Base-by-base conservation (phyloP, 2,113 vertebrate species). In the Calyptommatus sinebrachiatus region DNA sequence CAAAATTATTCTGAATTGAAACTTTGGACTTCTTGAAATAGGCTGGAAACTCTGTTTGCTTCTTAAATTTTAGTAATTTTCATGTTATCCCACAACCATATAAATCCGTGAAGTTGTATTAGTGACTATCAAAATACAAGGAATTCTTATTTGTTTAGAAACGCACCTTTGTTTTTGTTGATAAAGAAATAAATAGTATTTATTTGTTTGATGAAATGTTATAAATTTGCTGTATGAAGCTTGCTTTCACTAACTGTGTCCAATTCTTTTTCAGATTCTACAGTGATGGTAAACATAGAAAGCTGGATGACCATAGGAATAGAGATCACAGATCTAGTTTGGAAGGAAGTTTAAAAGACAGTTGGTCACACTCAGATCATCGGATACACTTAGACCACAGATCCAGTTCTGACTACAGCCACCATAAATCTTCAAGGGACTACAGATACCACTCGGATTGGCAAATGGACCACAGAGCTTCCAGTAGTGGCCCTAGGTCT, bases 391-490 rank as follows among this genome's bases (percentile, higher is more conserved):
- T 94, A 50, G 96, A 97, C 80, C 96, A 96, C 66, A 93, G 95
- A 53, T 93, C 95, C 26, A 74, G 91, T 83, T 94, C 96, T 0
- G 96, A 97, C 18, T 96, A 97, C 79, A 85, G 90, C 63, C 95
- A 97, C 84, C 96, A 96, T 78, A 97, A 97, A 91, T 95, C 96
- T 76, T 94, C 96, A 16, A 94, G 97, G 85, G 96, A 97, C 79
- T 98, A 99, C 60, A 95, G 98, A 73, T 98, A 99, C 94, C 97
- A 97, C 87, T 96, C 97, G 70, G 98, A 99, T 95, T 99, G 98
- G 97, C 98, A 97, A 84, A 88, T 95, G 87, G 98, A 99, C 90
- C 97, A 97, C 90, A 94, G 97, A 86, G 94, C 96, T 80, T 97
- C 97, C 0, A 95, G 95, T 85, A 97, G 97, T 78, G 97, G 96